Conservation (phyloP, 2,888 invertebrate genomes). For the Tetramorium bicarinatum region DNA sequence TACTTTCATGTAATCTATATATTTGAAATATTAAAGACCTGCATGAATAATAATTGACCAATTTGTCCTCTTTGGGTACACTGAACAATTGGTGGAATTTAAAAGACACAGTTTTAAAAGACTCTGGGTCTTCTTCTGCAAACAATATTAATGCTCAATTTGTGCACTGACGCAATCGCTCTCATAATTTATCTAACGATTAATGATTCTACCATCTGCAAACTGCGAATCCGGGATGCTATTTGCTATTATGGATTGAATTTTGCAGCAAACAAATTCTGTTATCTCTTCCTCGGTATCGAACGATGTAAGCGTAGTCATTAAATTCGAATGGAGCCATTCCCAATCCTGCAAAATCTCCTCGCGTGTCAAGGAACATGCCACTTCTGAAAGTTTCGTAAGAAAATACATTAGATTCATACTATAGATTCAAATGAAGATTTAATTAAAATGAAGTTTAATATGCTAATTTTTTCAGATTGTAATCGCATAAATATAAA, state of each 20-base stretch:
- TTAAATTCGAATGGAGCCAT: constrained; percentile 96
- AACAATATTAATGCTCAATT: constrained; percentile 50
- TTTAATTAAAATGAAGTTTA: not conserved
- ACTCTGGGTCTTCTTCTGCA: constrained; percentile 94
- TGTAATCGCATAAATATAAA: not conserved
- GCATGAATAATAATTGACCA: constrained; percentile 98
- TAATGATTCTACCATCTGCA: constrained; percentile 86
- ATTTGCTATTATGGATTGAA: constrained; percentile 96
- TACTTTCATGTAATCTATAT: constrained; percentile 70
- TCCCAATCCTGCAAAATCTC: constrained; percentile 98
- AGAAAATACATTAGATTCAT: not conserved
- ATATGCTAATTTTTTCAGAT: not conserved
- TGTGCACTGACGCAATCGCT: not conserved
- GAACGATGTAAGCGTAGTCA: constrained; percentile 95
- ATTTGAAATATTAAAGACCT: constrained; percentile 89
- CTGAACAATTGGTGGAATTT: constrained; percentile 96
- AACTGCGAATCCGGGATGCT: constrained; percentile 89
- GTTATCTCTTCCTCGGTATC: constrained; percentile 97
- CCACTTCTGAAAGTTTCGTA: constrained; percentile 90
- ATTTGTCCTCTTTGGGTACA: constrained; percentile 96
- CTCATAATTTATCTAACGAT: constrained; percentile 4
- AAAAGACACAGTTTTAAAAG: constrained; percentile 92
- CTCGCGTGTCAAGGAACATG: constrained; percentile 94
- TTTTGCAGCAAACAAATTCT: constrained; percentile 98
- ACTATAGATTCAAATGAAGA: not conserved